Percentiles rank a stretch among this genome's conserved stretches.
Conservation (phyloP, 2,113 vertebrate genomes). For the Gnathonemus echidnorhynchus region DNA sequence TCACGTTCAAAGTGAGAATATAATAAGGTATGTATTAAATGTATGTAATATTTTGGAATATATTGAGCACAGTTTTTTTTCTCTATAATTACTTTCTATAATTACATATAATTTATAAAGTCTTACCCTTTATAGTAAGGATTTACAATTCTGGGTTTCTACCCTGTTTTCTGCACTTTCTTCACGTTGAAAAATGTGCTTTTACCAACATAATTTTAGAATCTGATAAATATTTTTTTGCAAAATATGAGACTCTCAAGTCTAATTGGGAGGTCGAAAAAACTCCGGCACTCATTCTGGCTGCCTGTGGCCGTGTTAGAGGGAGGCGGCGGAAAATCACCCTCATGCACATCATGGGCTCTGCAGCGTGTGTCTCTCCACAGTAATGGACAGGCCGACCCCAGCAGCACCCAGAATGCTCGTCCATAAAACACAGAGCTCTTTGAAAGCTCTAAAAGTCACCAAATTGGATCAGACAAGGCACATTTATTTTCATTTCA, state of each 20-base stretch:
- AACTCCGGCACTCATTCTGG: neutral
- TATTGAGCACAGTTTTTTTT: neutral
- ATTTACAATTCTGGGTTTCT: neutral
- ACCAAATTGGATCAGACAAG: constrained; percentile 12
- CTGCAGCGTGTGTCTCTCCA: neutral
- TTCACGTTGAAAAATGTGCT: neutral
- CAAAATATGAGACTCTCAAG: neutral
- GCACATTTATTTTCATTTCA: constrained; percentile 14
- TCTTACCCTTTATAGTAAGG: neutral
- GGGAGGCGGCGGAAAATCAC: neutral
- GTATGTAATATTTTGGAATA: neutral
- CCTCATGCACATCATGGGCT: neutral
- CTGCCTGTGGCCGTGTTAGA: neutral
- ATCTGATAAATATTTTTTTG: neutral
- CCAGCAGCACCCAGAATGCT: neutral
- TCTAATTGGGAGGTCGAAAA: neutral
- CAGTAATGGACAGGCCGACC: neutral
- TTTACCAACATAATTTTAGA: neutral
- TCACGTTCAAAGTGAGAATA: neutral
- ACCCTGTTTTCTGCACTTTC: neutral
- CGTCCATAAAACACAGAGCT: neutral
- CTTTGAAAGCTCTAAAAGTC: neutral
- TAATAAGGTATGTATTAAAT: neutral
- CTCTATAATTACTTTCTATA: neutral
- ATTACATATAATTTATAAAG: neutral